Percentiles rank a stretch among this genome's conserved stretches.
phyloP scores from a whole-genome alignment of 1,140 invertebrate genomes.

The Mizuhopecten yessoensis region DNA sequence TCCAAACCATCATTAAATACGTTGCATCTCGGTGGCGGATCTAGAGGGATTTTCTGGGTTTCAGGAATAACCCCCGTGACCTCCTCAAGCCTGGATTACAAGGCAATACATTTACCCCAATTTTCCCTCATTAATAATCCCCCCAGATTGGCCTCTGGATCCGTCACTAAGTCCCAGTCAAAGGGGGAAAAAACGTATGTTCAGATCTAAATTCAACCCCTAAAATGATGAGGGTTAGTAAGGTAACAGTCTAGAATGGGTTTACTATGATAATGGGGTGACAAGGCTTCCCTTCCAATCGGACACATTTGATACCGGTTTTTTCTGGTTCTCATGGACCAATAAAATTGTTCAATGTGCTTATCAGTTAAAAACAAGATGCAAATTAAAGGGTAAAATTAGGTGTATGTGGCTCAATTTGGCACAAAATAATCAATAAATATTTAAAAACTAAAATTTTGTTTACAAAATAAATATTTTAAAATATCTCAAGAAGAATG shows the following conservation, averaged over 20 bases:
- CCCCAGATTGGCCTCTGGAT: not conserved
- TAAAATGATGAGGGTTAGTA: not conserved
- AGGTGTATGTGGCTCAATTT: not conserved
- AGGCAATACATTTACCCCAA: too few relatives aligned
- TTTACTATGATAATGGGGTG: not conserved
- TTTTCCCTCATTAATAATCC: not conserved
- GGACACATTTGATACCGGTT: not conserved
- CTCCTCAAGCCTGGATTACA: too few relatives aligned
- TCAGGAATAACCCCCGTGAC: not conserved
- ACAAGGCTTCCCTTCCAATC: not conserved
- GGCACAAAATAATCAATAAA: not conserved
- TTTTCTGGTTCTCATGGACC: not conserved
- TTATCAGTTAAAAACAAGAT: not conserved
- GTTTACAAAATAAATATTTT: not conserved
- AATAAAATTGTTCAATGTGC: not conserved
- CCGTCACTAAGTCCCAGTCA: not conserved
- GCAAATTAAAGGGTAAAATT: not conserved
- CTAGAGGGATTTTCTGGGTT: not conserved
- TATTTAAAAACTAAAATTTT: not conserved
- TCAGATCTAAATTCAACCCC: too few relatives aligned
- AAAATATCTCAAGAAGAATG: not conserved
- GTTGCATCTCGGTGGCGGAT: not conserved
- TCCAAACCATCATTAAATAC: not conserved
- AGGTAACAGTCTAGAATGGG: not conserved
- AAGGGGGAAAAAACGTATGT: too few relatives aligned